Base-by-base conservation (phyloP, 2,113 vertebrate genomes). In the Semicossyphus pulcher region DNA sequence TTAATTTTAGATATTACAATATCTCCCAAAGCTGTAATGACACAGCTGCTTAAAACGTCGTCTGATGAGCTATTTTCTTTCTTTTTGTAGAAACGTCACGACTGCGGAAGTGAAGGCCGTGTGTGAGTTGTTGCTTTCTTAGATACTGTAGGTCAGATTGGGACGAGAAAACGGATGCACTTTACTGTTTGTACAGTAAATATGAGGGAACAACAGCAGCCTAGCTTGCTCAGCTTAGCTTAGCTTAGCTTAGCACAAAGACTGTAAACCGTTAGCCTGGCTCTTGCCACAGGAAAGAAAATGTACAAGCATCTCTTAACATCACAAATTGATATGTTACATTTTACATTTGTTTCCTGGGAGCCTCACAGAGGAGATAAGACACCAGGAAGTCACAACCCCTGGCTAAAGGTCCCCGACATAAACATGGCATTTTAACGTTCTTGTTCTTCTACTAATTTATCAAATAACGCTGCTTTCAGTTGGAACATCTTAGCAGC, bases 1-100 rank as follows among this genome's bases (percentile, higher is more conserved):
- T 82, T 66, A 56, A 23, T 4, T 54, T 65, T 26, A n/a, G 49
- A 52, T 59, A 58, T 29, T 21, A 18, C 11, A 70, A 59, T 65
- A 69, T 60, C 32, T 41, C 26, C 10, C 31, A 11, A 20, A n/a
- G 3, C 58, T 47, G 8, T 63, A 36, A 78, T 59, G n/a, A 45
- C 45, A 10, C 49, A 79, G 54, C 25, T 9, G 11, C 8, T 49
- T 10, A 42, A 52, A 54, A 29, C 4, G 16, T 31, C 25, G 52
- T n/a, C 29, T 60, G 15, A 37, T 53, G 12, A 45, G 4, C 10
- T 18, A 15, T 48, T 48, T n/a, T 32, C 21, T 14, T 36, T 4
- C 21, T 20, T 16, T n/a, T 54, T 57, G 4, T 4, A 20, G 26
- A 67, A 60, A 52, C 25, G 12, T 11, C 21, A 12, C 6, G n/a